Base-by-base conservation (phyloP, 2,888 invertebrate genomes). In the Clivina fossor region DNA sequence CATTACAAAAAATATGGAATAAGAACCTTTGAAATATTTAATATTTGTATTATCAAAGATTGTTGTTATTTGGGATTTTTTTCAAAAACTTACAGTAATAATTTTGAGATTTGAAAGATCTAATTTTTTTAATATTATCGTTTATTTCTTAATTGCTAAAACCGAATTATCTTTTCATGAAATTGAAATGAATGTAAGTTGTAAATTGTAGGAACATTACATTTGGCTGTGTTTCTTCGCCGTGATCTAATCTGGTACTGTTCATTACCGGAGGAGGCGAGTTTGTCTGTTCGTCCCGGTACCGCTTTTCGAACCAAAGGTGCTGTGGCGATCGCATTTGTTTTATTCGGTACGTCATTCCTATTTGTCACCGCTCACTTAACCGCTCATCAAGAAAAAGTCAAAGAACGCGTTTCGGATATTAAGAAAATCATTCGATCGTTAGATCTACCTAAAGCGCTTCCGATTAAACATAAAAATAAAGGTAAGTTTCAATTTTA, bases 181-280 rank as follows among this genome's bases (percentile, higher is more conserved):
- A 30, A 2, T 16, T 28, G n/a, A 4, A 43, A 54, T 44, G 30
- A 20, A 57, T 37, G 37, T 43, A 57, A 53, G 56, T 58, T 57
- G 43, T 46, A n/a, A n/a, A n/a, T 74, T 75, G 16, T 75, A 78
- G 87, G 87, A 48, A 93, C 93, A 44, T 78, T 97, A 32, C 94
- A 95, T 72, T 76, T 96, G 58, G 87, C 88, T 50, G 78, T 97
- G 59, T 96, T 93, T 71, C 80, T 97, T 64, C 79, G 94, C 49
- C 80, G 96, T 61, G 96, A 97, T 73, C 81, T 97, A 9, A 89
- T 97, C 60, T 97, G 97, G 97, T 96, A 90, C 69, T 93, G 93
- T 70, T 96, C 96, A 63, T 82, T 90, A 1, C 88, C 93, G 0
- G 94, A 95, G 75, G 93, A 94, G 63, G 86, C 88, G 1, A 86